A percentile compares a stretch with the other conserved stretches of the same genome.
These are phyloP conservation scores for Bombus superbus DNA, from an alignment of 1,140 invertebrate species.

Conservation along the genomic window DNA sequence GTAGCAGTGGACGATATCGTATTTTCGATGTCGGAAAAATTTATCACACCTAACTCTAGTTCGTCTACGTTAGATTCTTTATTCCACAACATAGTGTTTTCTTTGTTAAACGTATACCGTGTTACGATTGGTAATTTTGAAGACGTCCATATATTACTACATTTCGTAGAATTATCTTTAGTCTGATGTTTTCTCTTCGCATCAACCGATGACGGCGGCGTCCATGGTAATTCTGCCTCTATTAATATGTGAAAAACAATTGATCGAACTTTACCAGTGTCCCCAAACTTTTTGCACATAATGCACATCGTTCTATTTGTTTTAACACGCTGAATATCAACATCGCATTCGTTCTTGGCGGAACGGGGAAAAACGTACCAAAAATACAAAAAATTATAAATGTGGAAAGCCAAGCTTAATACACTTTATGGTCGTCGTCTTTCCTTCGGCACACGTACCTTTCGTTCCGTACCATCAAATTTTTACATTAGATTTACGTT, in stretches of 20 bases:
- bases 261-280: too few species aligned
- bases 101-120: conserved; percentile 77
- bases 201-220: conserved; percentile 40
- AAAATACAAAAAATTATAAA: too few species aligned
- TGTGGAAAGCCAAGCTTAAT: too few species aligned
- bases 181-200: conserved; percentile 57
- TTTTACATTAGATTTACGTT: too few species aligned
- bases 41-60: background rate
- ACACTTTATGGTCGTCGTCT: too few species aligned
- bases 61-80: conserved; percentile 1
- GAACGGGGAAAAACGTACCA: too few species aligned
- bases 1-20: background rate
- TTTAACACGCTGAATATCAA: too few species aligned
- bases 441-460: too few species aligned
- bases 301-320: too few species aligned
- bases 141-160: conserved; percentile 74
- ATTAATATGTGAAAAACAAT: conserved; percentile 6
- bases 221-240: conserved; percentile 59
- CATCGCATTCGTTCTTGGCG: too few species aligned
- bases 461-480: too few species aligned
- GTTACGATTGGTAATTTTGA: conserved; percentile 77
- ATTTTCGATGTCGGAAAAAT: background rate
- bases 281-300: too few species aligned
- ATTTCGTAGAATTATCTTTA: conserved; percentile 66
- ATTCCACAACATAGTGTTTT: conserved; percentile 60